Evolutionary conservation across 2,888 invertebrate genomes (phyloP), one percentile per base, ranked within the genome.

Genomic region (Mellilla xanthometata): DNA sequence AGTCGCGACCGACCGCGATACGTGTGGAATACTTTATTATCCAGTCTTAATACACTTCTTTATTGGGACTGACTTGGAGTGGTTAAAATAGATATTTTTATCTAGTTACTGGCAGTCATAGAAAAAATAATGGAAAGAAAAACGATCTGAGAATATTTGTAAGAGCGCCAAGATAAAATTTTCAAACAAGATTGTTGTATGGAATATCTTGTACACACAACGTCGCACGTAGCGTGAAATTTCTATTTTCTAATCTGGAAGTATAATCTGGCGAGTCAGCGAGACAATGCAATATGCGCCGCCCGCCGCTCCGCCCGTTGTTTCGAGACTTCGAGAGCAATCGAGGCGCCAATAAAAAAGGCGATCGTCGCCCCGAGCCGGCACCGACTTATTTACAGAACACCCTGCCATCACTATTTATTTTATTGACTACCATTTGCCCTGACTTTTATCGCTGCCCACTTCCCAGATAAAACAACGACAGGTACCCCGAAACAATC

Each of bases 271-370:
- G 75, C 53, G 68, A 65, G 78, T 84, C 84, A 78, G 86, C 84
- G 60, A 53, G 56, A 66, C 68, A 64, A 49, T 72, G 70, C 72
- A 81, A 79, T 80, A 81, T 81, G 80, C 81, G 76, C 65, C 68
- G 57, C 58, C 65, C 83, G 82, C 86, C 81, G 76, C 65, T 68
- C 56, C 58, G 65, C 83, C 82, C 86, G 72, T 79, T 82, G 86
- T 87, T 85, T 87, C 83, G 81, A 87, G 89, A 84, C 87, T 83
- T 85, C 80, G 84, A 89, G 90, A 86, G 89, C 88, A 82, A 90
- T 90, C 82, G 85, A 84, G 86, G 86, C 87, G 84, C 81, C 90
- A 89, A 90, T 90, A 90, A 90, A 90, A 90, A 89, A 90, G 84
- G 71, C 88, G 87, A 89, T 86, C 86, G 86, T 79, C 84, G 81